Evolutionary conservation across 2,888 invertebrate genomes (phyloP).

Genomic region (Tanypteryx hageni): DNA sequence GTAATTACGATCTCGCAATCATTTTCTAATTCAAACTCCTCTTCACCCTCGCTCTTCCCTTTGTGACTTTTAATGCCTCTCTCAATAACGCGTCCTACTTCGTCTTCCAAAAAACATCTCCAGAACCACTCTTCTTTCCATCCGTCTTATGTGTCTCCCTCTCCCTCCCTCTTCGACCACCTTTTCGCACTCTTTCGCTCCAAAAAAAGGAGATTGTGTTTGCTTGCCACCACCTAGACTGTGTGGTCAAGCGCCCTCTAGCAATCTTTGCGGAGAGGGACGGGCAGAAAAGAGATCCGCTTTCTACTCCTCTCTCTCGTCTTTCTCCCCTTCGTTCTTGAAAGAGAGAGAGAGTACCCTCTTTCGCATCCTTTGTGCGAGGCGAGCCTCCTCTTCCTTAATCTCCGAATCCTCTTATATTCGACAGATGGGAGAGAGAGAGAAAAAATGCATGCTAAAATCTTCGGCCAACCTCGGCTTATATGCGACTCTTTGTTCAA

Average conservation of each 20-base stretch:
- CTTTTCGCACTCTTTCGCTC: background rate
- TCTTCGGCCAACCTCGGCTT: background rate
- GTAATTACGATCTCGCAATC: background rate
- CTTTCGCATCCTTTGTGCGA: background rate
- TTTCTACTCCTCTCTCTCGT: background rate
- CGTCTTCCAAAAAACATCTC: too few relatives aligned
- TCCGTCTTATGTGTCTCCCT: background rate
- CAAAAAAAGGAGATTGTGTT: background rate
- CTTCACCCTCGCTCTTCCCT: too few relatives aligned
- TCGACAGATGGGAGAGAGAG: background rate
- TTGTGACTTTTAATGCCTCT: too few relatives aligned
- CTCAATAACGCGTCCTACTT: too few relatives aligned
- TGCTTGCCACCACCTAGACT: background rate
- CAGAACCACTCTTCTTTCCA: too few relatives aligned
- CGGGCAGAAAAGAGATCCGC: background rate
- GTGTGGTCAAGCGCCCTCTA: conserved; percentile 39
- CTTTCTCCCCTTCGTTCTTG: background rate
- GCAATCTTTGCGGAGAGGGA: background rate
- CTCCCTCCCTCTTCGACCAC: background rate
- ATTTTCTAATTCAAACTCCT: too few relatives aligned
- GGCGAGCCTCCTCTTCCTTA: background rate
- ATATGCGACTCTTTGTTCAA: background rate
- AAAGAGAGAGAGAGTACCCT: background rate
- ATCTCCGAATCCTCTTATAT: conserved; percentile 42
- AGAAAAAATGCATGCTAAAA: background rate